Base-by-base conservation (phyloP, 2,888 invertebrate genomes). In the Chalcosyrphus nemorum region DNA sequence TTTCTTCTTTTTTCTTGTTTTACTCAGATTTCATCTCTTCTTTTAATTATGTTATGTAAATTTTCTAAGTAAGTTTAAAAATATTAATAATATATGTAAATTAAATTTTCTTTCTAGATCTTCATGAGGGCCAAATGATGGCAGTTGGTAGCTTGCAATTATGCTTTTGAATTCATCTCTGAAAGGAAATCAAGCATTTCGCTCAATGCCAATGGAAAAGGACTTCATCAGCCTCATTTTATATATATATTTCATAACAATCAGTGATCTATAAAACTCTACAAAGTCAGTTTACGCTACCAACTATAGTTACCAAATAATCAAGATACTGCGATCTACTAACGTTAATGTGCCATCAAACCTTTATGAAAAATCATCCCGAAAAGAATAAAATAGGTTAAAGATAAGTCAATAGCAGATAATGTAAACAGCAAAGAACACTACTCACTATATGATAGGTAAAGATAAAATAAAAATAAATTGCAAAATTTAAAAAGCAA, bases 261-360 rank as follows among this genome's bases (percentile, higher is more conserved):
- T 54, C 29, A 61, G 19, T 54, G 29, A 54, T 47, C 43, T 56
- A 32, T 27, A 32, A n/a, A 47, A 71, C 17, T 56, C 35, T 50
- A 66, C 17, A 70, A 50, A 81, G 50, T 76, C 66, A 72, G 61
- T 54, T 56, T 9, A 78, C 61, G 59, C 72, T 78, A 82, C 54
- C 59, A 78, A 78, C 57, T 61, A 72, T 59, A 66, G 57, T 54
- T 61, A 77, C 76, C 76, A 74, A 65, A 81, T 70, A 82, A 32
- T 27, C 54, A 77, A 56, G 32, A 76, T 50, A 29, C 63, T 76
- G 70, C 70, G 76, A 81, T 71, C 27, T 50, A 77, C 35, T 52
- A 77, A 81, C 52, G 32, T 77, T 71, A 59, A 81, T 82, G 82
- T 82, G 82, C 82, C 82, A 82, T 82, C 78, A 72, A 78, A 13